These are phyloP conservation scores for Harlomillsia oculata DNA, from an alignment of 1,140 invertebrate species.

Conservation along the genomic window DNA sequence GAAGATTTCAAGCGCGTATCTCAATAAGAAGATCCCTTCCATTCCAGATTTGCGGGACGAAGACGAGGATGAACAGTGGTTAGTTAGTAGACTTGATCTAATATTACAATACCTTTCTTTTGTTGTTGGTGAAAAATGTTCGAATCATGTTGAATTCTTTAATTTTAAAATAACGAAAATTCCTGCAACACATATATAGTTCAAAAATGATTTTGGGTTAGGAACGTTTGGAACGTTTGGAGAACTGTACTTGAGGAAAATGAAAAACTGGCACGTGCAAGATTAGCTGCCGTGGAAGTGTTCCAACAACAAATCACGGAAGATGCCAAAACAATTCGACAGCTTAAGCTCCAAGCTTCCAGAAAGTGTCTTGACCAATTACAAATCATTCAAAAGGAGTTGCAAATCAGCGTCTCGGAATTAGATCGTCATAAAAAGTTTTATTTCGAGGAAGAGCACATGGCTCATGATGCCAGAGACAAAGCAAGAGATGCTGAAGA, in stretches of 20 bases:
- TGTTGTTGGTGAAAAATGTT: background rate
- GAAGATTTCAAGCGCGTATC: constrained; percentile 78
- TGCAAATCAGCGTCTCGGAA: constrained; percentile 75
- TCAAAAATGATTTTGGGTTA: constrained; percentile 39
- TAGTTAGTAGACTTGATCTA: too few species aligned
- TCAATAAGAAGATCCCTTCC: constrained; percentile 84
- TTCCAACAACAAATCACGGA: constrained; percentile 89
- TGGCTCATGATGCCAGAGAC: constrained; percentile 84
- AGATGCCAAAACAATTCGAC: constrained; percentile 72
- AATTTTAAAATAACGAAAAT: background rate
- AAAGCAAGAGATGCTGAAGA: constrained; percentile 93
- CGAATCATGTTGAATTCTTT: too few species aligned
- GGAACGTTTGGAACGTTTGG: constrained; percentile 96
- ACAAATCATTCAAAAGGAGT: constrained; percentile 76
- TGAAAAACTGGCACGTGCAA: constrained; percentile 79
- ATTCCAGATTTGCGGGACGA: constrained; percentile 79
- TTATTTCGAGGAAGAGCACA: constrained; percentile 91
- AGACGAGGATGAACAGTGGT: constrained; percentile 82
- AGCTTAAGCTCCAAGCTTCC: constrained; percentile 71
- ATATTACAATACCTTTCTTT: background rate
- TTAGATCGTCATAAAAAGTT: constrained; percentile 89
- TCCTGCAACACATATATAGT: background rate
- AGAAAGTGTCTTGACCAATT: constrained; percentile 84
- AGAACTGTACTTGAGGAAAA: constrained; percentile 87
- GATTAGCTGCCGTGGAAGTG: constrained; percentile 82